phyloP scores from a whole-genome alignment of 2,888 invertebrate genomes.

The Steinernema hermaphroditum region DNA sequence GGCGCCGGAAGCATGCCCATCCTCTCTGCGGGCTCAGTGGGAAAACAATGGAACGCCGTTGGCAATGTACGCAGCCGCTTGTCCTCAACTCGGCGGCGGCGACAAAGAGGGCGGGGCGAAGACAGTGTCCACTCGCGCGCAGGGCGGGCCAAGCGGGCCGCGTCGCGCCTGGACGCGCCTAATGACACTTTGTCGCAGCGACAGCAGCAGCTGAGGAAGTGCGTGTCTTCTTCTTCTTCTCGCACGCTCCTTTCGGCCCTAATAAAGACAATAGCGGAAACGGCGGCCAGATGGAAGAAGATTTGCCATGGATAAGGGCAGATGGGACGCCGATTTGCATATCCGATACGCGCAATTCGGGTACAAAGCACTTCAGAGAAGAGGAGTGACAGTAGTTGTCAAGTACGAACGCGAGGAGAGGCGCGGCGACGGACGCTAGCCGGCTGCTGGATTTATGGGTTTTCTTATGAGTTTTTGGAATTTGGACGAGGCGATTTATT shows the following conservation, averaged over 20 bases:
- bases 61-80: not conserved
- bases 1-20: too few species aligned
- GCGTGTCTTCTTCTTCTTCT: not conserved
- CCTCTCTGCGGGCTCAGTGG: too few species aligned
- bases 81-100: conserved; percentile 1
- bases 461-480: conserved; percentile 15
- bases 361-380: not conserved
- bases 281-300: conserved; percentile 16
- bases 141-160: not conserved
- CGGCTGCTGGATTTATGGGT: conserved; percentile 18
- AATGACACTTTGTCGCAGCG: conserved; percentile 6
- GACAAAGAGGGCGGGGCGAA: not conserved
- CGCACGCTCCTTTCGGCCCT: not conserved
- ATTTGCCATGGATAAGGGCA: conserved; percentile 18
- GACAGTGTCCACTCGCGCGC: conserved; percentile 8
- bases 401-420: not conserved
- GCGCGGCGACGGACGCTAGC: not conserved
- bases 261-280: conserved; percentile 22
- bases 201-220: conserved; percentile 16
- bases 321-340: conserved; percentile 21
- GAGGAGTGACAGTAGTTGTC: conserved; percentile 12
- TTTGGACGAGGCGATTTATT: not conserved
- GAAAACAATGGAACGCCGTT: too few species aligned
- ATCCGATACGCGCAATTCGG: not conserved
- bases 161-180: not conserved